Conservation (phyloP, 2,888 invertebrate genomes). For the Phytoseiulus persimilis region DNA sequence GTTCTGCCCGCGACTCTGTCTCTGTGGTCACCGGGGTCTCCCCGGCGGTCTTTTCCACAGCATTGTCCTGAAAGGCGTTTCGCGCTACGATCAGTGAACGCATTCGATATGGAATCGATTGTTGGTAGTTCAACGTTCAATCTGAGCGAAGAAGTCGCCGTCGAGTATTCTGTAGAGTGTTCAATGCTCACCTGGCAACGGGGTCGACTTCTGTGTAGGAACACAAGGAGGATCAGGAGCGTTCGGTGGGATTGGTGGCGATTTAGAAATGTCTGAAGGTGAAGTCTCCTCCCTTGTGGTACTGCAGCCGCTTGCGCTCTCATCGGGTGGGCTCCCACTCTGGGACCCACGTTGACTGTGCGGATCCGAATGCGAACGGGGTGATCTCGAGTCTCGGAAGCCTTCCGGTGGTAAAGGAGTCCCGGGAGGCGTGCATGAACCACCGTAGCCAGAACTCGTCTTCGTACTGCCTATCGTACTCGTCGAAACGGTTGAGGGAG, state of each 20-base stretch:
- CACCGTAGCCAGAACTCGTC: constrained; percentile 31
- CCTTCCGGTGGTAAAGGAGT: constrained; percentile 11
- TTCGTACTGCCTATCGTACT: constrained; percentile 25
- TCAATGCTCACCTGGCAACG: no score
- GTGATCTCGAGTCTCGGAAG: neutral
- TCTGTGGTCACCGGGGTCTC: neutral
- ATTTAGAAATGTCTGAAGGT: neutral
- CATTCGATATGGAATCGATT: no score
- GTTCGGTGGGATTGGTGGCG: neutral
- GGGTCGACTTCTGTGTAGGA: neutral
- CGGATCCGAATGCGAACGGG: neutral
- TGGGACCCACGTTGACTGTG: constrained; percentile 19
- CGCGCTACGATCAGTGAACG: no score
- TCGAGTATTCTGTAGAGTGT: no score
- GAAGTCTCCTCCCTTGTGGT: neutral
- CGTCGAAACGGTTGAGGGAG: constrained; percentile 21
- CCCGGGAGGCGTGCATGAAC: constrained; percentile 27
- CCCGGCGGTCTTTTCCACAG: no score
- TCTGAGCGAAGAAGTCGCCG: no score
- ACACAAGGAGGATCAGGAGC: neutral
- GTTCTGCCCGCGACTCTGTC: neutral
- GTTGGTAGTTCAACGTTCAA: no score
- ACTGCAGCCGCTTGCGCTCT: constrained; percentile 13
- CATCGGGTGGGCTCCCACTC: constrained; percentile 13
- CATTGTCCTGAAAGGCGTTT: no score